Percentiles rank a stretch among this genome's conserved stretches.
Conservation (phyloP, 2,113 vertebrate genomes). For the Cinclus cinclus region DNA sequence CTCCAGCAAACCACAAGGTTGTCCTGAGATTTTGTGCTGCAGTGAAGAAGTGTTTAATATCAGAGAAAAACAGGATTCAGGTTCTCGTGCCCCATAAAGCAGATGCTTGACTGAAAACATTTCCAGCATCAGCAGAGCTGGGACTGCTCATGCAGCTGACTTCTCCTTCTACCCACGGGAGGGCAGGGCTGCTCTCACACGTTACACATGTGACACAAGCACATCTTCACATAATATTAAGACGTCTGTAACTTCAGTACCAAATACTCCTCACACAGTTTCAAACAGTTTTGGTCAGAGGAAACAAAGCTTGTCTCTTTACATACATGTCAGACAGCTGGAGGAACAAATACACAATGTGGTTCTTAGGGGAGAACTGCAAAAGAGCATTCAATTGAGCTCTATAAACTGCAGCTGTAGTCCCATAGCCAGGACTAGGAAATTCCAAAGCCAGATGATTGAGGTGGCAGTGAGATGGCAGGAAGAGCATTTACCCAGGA, state of each 20-base stretch:
- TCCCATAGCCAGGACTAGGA: neutral
- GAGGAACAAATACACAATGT: neutral
- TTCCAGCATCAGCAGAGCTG: neutral
- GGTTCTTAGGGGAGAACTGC: neutral
- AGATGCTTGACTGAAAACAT: neutral
- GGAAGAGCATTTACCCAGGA: neutral
- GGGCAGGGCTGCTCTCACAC: slow-evolving; percentile 17
- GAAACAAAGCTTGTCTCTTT: neutral
- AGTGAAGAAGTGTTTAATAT: neutral
- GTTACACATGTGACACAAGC: neutral
- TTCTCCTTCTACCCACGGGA: neutral
- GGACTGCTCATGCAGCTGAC: rapidly evolving
- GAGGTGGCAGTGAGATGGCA: slow-evolving; percentile 1
- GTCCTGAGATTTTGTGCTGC: neutral
- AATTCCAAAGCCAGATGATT: neutral
- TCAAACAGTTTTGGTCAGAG: neutral
- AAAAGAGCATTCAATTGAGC: neutral
- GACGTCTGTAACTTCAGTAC: neutral
- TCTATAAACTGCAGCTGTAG: neutral
- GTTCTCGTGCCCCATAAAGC: neutral
- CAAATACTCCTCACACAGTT: neutral
- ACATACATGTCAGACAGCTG: neutral
- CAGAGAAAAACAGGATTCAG: neutral
- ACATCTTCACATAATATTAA: neutral
- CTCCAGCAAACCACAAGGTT: neutral